Percentiles rank a stretch among this genome's conserved stretches.
Evolutionary conservation across 2,113 vertebrate genomes (phyloP).

Genomic region (Clarias magur): DNA sequence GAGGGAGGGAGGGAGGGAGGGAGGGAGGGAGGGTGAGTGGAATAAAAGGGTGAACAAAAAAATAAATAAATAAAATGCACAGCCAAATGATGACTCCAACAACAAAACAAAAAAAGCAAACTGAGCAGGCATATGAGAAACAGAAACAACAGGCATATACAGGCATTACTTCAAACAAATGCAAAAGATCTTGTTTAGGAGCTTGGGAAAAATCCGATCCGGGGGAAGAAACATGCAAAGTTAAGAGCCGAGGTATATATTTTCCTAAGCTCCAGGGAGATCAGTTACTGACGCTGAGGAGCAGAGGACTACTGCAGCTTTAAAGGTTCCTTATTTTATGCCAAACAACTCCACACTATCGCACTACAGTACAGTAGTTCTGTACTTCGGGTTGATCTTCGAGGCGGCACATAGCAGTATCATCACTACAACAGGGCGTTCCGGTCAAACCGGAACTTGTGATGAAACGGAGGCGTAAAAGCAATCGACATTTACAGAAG

Average conservation of each 20-base stretch:
- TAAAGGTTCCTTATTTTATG: too few species aligned
- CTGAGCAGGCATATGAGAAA: constrained; percentile 58
- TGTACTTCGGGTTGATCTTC: too few species aligned
- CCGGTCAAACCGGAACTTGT: too few species aligned
- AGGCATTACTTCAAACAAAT: constrained; percentile 35
- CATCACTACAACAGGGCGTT: too few species aligned
- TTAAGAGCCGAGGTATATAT: background rate
- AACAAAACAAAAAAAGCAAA: background rate
- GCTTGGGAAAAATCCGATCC: constrained; percentile 49
- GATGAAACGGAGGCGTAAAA: too few species aligned
- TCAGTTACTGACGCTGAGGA: background rate
- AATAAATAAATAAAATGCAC: constrained; percentile 72
- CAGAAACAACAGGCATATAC: constrained; percentile 29
- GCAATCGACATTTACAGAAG: too few species aligned
- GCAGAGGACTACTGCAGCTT: background rate
- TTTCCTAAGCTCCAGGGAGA: background rate
- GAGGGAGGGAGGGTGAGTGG: constrained; percentile 33
- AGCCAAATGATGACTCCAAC: constrained; percentile 74
- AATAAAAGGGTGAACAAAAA: constrained; percentile 43
- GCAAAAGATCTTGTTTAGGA: background rate
- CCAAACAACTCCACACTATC: too few species aligned
- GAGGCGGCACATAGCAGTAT: too few species aligned
- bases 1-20: background rate
- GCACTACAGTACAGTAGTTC: too few species aligned
- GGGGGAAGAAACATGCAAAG: background rate